Evolutionary conservation across 2,888 invertebrate species (phyloP), one percentile per base, ranked within the genome.

Genomic region (Epinotia nisella): DNA sequence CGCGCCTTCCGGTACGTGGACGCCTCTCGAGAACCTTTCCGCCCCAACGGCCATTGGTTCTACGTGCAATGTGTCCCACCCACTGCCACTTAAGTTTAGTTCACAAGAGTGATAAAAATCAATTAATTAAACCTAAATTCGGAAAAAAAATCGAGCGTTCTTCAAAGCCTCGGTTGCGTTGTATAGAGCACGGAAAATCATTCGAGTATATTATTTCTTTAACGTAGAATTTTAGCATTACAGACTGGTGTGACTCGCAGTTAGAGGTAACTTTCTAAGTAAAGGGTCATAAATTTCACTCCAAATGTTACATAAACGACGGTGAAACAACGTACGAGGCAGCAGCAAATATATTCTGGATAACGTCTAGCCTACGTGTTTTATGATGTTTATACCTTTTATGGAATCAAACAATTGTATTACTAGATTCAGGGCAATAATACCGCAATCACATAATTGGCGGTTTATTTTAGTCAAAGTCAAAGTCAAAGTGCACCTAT

Each of bases 261-360:
- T 70, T 67, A 71, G 29, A 64, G 53, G 61, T 70, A 74, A 68
- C 74, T 76, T 76, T 73, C 67, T 68, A 77, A 78, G 77, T 73
- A 76, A 74, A 74, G 76, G 62, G 74, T 70, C 77, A 78, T 80
- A 83, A 80, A 80, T 80, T 78, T 77, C 69, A 78, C 78, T 76
- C 77, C 51, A 75, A 75, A 74, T 72, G 75, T 58, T 74, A 71
- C 74, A 75, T 56, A 75, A 76, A 76, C 76, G 77, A 65, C 75
- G 73, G 55, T 55, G 56, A 64, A 73, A 62, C 72, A 72, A 67
- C 68, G 53, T 41, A 49, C 29, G 68, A 66, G 65, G n/a, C n/a
- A n/a, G 41, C 35, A 53, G 21, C 24, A 41, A 66, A 66, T 66
- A 66, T 66, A 66, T 66, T 49, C 45, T 56, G 49, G 39, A 68